phyloP scores from a whole-genome alignment of 2,888 invertebrate species.

The Morpho helenor region DNA sequence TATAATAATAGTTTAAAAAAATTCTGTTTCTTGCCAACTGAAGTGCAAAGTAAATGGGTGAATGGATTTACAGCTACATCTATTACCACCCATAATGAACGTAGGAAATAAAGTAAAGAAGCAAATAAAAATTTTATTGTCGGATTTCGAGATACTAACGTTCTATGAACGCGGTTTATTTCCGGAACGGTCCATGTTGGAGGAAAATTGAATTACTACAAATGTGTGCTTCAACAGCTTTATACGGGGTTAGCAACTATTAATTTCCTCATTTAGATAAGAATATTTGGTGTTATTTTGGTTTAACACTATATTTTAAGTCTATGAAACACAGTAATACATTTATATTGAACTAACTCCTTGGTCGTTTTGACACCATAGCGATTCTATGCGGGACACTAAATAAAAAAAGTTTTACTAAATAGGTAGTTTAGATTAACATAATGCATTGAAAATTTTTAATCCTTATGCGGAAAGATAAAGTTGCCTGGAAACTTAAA shows the following conservation, averaged over 20 bases:
- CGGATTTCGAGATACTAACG: conserved; percentile 28
- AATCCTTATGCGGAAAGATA: no score
- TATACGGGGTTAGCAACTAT: background rate
- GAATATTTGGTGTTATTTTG: no score
- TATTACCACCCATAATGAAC: conserved; percentile 21
- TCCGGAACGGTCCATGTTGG: conserved; percentile 39
- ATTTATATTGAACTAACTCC: no score
- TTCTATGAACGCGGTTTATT: conserved; percentile 33
- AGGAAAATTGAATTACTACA: conserved; percentile 58
- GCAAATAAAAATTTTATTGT: conserved; percentile 36
- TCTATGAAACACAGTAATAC: no score
- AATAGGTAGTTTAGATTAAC: no score
- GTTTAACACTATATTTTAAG: no score
- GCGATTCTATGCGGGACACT: no score
- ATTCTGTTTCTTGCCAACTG: background rate
- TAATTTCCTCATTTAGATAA: conserved; percentile 1
- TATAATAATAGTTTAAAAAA: background rate
- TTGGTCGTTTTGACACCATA: no score
- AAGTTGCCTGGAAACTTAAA: no score
- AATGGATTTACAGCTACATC: conserved; percentile 14
- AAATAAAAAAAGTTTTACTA: no score
- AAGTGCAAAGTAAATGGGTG: background rate
- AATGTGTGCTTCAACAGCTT: conserved; percentile 38
- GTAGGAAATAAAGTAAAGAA: conserved; percentile 16
- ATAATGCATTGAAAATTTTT: no score